Evolutionary conservation across 1,140 invertebrate species (phyloP), one percentile per base, ranked within the genome.

Genomic region (Pachyrhynchus sulphureomaculatus): DNA sequence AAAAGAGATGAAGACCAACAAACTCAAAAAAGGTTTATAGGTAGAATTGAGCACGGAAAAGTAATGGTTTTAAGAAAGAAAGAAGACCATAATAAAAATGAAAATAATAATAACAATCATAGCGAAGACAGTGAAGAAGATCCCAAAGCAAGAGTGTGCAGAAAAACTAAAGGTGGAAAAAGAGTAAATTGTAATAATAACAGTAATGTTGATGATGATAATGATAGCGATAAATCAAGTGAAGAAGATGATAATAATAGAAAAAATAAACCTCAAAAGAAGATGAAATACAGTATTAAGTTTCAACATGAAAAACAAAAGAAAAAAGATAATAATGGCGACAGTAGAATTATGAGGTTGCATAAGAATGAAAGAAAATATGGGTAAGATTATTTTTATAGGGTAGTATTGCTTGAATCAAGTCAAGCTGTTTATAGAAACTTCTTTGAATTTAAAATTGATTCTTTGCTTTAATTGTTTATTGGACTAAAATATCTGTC

Each of bases 211-310:
- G 9, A 39, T 32, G 42, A 57, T 15, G n/a, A 41, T 12, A 2
- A 47, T 12, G 32, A 51, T 8, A 18, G 0, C 18, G 47, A 15
- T 12, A 18, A 13, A n/a, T 52, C 49, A n/a, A 52, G 49, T 39
- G 32, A 37, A 21, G 49, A 44, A 33, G 12, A 21, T n/a, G 26
- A 29, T 29, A 29, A 6, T 29, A 10, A 29, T 10, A 10, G 9
- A 33, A 56, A 29, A 49, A 41, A 12, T 4, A 53, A 53, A n/a
- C 10, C 24, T 12, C 51, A 59, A 32, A 51, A 29, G n/a, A 33
- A 41, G 18, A 36, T 62, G 2, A 62, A 62, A 44, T 62, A 55
- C 34, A 62, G 60, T 49, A 55, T 62, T 49, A 62, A 62, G 24
- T 62, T 62, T 34, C 21, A 44, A 20, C 60, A 62, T 26, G 60